These are phyloP conservation scores for Montipora foliosa DNA, from an alignment of 64 coral and sea anemone species.

Conservation along the genomic window DNA sequence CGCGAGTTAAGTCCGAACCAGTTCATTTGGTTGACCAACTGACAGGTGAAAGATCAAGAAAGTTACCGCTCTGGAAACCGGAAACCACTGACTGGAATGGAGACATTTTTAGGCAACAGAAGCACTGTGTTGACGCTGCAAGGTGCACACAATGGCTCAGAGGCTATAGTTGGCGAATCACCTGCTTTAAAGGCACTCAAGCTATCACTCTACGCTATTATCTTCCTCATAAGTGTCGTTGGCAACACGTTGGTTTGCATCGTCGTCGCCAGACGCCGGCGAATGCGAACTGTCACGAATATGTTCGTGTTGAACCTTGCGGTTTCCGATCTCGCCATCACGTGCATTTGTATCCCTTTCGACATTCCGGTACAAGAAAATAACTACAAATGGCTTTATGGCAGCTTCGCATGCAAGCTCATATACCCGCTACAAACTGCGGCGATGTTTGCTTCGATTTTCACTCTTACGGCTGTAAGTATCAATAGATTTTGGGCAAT, in stretches of 20 bases:
- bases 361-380: slow-evolving; percentile 96
- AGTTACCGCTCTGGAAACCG: background rate
- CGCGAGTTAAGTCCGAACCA: too few relatives aligned
- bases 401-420: slow-evolving; percentile 77
- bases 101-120: background rate
- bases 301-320: slow-evolving; percentile 96
- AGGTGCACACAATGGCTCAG: background rate
- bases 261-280: slow-evolving; percentile 75
- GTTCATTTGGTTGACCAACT: too few relatives aligned
- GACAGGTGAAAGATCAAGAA: background rate
- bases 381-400: slow-evolving; percentile 87
- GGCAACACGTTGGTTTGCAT: slow-evolving; percentile 90
- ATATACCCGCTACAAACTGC: slow-evolving; percentile 94
- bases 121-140: background rate
- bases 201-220: slow-evolving; percentile 76
- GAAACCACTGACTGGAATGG: background rate
- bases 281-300: slow-evolving; percentile 97
- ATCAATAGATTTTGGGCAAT: slow-evolving; percentile 94
- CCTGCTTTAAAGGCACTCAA: slow-evolving; percentile 81
- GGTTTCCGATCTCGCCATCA: slow-evolving; percentile 87
- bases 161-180: slow-evolving; percentile 40
- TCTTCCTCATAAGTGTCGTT: slow-evolving; percentile 89
- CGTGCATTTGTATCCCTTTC: slow-evolving; percentile 93
- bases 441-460: slow-evolving; percentile 88
- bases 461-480: slow-evolving; percentile 91